phyloP scores from a whole-genome alignment of 2,888 invertebrate species.

The Sphecodes monilicornis region DNA sequence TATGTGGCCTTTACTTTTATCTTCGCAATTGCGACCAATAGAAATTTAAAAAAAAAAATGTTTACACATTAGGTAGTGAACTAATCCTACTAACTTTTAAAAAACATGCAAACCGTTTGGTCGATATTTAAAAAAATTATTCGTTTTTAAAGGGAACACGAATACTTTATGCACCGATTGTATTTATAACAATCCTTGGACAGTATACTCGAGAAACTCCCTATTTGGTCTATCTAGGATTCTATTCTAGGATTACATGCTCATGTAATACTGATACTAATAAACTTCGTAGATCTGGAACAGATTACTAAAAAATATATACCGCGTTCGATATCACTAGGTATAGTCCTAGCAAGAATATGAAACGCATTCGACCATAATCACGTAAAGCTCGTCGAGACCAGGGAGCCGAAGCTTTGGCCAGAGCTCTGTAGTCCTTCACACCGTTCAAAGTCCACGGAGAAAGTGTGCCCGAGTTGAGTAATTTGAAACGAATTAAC shows the following conservation, averaged over 20 bases:
- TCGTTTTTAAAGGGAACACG: too few species aligned
- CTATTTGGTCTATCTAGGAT: too few species aligned
- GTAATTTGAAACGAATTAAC: background rate
- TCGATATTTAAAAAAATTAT: too few species aligned
- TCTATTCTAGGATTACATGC: background rate
- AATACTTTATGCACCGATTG: too few species aligned
- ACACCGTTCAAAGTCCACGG: background rate
- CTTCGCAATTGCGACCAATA: too few species aligned
- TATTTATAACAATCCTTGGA: background rate
- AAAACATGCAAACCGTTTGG: too few species aligned
- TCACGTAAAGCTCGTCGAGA: background rate
- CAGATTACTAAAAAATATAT: background rate
- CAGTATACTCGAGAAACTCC: background rate
- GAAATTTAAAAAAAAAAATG: too few species aligned
- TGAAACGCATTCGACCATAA: background rate
- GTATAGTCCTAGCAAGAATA: background rate
- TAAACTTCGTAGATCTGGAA: background rate
- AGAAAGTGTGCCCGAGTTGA: background rate
- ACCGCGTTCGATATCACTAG: background rate
- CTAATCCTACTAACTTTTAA: too few species aligned
- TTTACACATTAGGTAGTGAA: too few species aligned
- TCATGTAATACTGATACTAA: background rate
- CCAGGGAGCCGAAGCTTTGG: background rate
- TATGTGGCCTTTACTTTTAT: too few species aligned
- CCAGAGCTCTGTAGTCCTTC: background rate